Base-by-base conservation (phyloP, 2,113 vertebrate species). In the Sebastes fasciatus region DNA sequence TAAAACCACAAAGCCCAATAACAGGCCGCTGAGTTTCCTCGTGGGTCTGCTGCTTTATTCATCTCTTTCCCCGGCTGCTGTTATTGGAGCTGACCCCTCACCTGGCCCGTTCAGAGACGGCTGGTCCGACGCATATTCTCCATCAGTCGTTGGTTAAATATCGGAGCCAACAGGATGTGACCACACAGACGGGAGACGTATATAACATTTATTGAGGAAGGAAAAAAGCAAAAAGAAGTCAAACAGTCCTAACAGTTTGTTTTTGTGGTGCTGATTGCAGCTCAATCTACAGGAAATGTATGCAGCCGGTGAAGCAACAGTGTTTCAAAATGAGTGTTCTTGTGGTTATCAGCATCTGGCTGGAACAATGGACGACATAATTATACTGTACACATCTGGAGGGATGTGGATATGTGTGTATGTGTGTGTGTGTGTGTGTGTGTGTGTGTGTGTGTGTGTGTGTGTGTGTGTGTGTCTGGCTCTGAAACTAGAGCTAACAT, bases 1-100 rank as follows among this genome's bases (percentile, higher is more conserved):
- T 78, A 40, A 92, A 93, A 79, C 83, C 85, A 76, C 86, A 87
- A 71, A 80, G 70, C 70, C 62, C 71, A 78, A 49, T 67, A 88
- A 88, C 51, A 71, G 60, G 64, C 74, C 9, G 5, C 61, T 45
- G 66, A 61, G 81, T 74, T 89, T 87, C 76, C 72, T 81, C 16
- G 7, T 17, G 49, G 73, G 34, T 63, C 85, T 80, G 71, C 80
- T 83, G 76, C 82, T 92, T 88, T 72, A 77, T 78, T 83, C 82
- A 82, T 82, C 87, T 77, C 14, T 64, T 60, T 68, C 63, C 70
- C 70, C 54, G 45, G 61, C 77, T 65, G 80, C 81, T 79, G 77
- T 75, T 87, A 73, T 79, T 84, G 54, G 83, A 82, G 68, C 73
- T 85, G 79, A 88, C 71, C 86, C 63, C 55, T 91, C 73, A 89